phyloP scores from a whole-genome alignment of 2,888 invertebrate species.

The Morinoia aosen region DNA sequence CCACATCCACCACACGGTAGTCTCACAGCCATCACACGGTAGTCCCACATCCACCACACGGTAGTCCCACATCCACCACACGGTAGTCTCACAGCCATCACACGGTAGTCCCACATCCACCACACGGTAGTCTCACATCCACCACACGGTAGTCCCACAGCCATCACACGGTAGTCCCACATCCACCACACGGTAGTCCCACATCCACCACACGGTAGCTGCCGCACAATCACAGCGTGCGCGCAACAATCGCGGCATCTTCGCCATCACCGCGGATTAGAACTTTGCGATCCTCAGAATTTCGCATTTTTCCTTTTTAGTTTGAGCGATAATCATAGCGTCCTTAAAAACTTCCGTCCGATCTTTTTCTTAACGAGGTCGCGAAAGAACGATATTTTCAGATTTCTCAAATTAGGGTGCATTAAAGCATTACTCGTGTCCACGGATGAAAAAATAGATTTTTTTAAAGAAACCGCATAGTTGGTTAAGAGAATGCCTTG shows the following conservation, averaged over 20 bases:
- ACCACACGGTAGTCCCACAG: too few species aligned
- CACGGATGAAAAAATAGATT: neutral
- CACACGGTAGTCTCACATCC: too few species aligned
- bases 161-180: too few species aligned
- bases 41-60: too few species aligned
- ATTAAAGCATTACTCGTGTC: neutral
- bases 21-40: too few species aligned
- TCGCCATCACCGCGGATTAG: neutral
- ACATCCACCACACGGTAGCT: neutral
- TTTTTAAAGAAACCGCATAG: neutral
- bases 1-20: too few species aligned
- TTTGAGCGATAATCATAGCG: slow-evolving; percentile 9
- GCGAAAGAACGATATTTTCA: neutral
- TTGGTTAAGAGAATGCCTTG: neutral
- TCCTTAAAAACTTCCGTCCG: neutral
- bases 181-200: too few species aligned
- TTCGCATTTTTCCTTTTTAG: neutral
- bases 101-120: too few species aligned
- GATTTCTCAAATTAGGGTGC: neutral
- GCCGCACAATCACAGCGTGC: neutral
- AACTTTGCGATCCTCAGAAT: neutral
- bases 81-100: too few species aligned
- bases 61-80: too few species aligned
- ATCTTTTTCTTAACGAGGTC: neutral
- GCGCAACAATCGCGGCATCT: neutral